phyloP scores from a whole-genome alignment of 2,113 vertebrate species.

The Rhabdornis inornatus region DNA sequence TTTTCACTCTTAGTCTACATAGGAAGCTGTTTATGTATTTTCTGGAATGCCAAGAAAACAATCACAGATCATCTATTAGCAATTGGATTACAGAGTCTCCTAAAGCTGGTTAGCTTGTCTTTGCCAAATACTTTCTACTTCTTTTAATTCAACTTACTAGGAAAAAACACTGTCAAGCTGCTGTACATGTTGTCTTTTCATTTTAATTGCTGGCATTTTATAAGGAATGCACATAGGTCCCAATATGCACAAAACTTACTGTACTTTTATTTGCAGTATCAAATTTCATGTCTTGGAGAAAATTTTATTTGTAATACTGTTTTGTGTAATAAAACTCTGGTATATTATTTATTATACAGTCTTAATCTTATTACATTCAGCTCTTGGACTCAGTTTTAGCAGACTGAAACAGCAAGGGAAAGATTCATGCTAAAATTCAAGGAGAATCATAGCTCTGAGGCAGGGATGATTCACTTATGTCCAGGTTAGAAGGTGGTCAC shows the following conservation, averaged over 20 bases:
- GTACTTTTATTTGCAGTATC: not conserved
- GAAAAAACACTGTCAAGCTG: not conserved
- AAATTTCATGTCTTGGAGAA: slow-evolving; percentile 9
- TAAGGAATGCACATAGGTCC: not conserved
- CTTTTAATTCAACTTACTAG: not conserved
- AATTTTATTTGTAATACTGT: slow-evolving; percentile 7
- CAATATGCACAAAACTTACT: slow-evolving; percentile 4
- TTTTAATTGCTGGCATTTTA: slow-evolving; percentile 27
- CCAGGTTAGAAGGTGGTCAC: not conserved
- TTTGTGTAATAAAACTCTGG: slow-evolving; percentile 1
- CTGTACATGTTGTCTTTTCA: not conserved
- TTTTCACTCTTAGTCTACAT: not conserved
- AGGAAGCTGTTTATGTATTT: not conserved
- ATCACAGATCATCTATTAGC: not conserved
- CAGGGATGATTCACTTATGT: not conserved
- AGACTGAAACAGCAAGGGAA: not conserved
- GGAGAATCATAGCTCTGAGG: not conserved
- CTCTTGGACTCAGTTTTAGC: not conserved
- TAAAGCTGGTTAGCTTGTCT: slow-evolving; percentile 8
- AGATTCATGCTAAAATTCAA: not conserved
- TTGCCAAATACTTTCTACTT: not conserved
- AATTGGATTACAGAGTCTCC: not conserved
- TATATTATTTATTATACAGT: slow-evolving; percentile 1
- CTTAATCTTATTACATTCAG: slow-evolving; percentile 6
- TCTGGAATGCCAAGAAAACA: slow-evolving; percentile 20